A percentile compares a stretch with the other conserved stretches of the same genome.
Conservation (phyloP, 2,113 vertebrate species). For the Brachionichthys hirsutus region DNA sequence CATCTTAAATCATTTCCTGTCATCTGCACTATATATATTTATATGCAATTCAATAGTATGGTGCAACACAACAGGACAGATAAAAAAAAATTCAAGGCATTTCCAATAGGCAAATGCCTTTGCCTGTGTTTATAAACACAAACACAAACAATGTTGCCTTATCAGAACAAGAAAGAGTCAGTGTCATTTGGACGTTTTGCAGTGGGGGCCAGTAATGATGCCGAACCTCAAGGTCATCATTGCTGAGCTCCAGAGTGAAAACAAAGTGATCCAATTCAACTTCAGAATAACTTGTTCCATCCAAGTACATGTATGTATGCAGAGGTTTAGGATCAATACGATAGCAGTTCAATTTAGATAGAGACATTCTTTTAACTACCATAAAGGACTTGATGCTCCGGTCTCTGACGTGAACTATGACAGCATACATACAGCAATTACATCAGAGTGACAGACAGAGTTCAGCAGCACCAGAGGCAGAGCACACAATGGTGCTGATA, state of each 20-base stretch:
- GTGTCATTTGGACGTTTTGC: constrained; percentile 57
- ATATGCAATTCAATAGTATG: constrained; percentile 41
- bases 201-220: constrained; percentile 61
- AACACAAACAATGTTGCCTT: constrained; percentile 27
- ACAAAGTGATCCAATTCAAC: constrained; percentile 3
- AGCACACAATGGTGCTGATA: not conserved
- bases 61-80: constrained; percentile 20
- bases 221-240: constrained; percentile 68
- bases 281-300: constrained; percentile 31
- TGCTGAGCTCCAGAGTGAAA: constrained; percentile 35
- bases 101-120: constrained; percentile 44
- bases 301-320: constrained; percentile 35
- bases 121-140: not conserved
- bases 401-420: not conserved
- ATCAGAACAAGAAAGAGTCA: constrained; percentile 43
- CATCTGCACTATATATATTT: constrained; percentile 42
- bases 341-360: constrained; percentile 50
- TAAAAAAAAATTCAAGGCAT: constrained; percentile 34
- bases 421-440: not conserved
- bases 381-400: constrained; percentile 11
- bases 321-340: constrained; percentile 21
- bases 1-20: constrained; percentile 56
- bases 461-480: not conserved
- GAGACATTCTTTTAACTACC: constrained; percentile 15
- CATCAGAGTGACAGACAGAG: not conserved